Evolutionary conservation across 1,140 invertebrate species (phyloP).

Genomic region (Chironomus striatipennis): DNA sequence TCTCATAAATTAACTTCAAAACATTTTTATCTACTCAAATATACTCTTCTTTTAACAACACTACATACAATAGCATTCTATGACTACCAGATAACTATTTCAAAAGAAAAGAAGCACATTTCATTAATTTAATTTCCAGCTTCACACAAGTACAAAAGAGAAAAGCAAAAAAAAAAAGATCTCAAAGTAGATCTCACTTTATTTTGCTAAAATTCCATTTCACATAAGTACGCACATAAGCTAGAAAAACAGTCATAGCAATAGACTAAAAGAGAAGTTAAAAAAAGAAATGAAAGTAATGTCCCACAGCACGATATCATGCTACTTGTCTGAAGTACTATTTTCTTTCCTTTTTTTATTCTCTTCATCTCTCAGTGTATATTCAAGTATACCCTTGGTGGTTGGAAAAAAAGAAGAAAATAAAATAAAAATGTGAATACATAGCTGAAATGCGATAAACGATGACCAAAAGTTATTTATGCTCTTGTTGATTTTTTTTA

Average conservation of each 20-base stretch:
- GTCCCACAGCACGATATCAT: slow-evolving; percentile 4
- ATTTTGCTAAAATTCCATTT: too few relatives aligned
- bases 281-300: background rate
- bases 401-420: background rate
- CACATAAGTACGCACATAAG: too few relatives aligned
- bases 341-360: background rate
- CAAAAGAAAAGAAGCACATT: too few relatives aligned
- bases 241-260: background rate
- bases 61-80: too few relatives aligned
- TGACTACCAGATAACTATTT: too few relatives aligned
- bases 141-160: too few relatives aligned
- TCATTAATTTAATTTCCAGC: too few relatives aligned
- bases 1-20: too few relatives aligned
- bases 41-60: too few relatives aligned
- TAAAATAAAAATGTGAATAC: background rate
- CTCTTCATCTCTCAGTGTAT: background rate
- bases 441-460: slow-evolving; percentile 1
- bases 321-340: background rate
- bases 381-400: background rate
- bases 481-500: background rate
- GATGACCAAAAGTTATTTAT: slow-evolving; percentile 11
- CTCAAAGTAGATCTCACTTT: too few relatives aligned
- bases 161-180: too few relatives aligned
- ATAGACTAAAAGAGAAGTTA: background rate
- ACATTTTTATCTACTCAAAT: too few relatives aligned